A percentile compares a stretch with the other conserved stretches of the same genome.
These are phyloP conservation scores for Cyaniris semiargus DNA, from an alignment of 2,888 invertebrate species.

Conservation along the genomic window DNA sequence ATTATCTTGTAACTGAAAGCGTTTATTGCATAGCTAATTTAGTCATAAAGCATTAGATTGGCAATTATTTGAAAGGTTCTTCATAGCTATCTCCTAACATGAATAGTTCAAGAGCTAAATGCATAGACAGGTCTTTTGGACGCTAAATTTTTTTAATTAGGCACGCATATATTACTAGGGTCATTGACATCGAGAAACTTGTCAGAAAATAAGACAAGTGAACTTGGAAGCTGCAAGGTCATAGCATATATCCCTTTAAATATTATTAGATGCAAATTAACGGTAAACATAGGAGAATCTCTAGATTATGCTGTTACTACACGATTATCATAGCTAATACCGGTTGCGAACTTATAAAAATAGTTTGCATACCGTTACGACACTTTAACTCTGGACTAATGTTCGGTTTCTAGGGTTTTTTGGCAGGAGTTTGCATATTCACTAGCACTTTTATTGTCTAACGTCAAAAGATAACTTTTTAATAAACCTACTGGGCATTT, in stretches of 20 bases:
- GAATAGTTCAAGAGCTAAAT: neutral
- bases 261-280: conserved; percentile 2
- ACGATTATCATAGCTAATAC: conserved; percentile 10
- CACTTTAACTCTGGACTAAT: neutral
- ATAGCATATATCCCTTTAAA: neutral
- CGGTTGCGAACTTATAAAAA: conserved; percentile 3
- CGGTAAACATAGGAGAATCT: neutral
- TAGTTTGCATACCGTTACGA: neutral
- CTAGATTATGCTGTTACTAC: neutral
- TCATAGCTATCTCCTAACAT: neutral
- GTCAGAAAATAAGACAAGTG: conserved; percentile 13
- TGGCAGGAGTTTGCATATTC: neutral
- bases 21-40: neutral
- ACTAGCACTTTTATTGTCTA: too few relatives aligned
- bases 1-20: neutral
- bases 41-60: neutral
- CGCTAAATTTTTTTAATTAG: neutral
- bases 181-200: conserved; percentile 4
- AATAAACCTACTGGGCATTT: too few relatives aligned
- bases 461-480: too few relatives aligned
- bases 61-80: neutral
- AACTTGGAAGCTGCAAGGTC: conserved; percentile 6
- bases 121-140: neutral
- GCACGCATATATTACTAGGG: neutral
- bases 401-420: neutral